Evolutionary conservation across 2,888 invertebrate species (phyloP).

Genomic region (Oegoconia quadripuncta): DNA sequence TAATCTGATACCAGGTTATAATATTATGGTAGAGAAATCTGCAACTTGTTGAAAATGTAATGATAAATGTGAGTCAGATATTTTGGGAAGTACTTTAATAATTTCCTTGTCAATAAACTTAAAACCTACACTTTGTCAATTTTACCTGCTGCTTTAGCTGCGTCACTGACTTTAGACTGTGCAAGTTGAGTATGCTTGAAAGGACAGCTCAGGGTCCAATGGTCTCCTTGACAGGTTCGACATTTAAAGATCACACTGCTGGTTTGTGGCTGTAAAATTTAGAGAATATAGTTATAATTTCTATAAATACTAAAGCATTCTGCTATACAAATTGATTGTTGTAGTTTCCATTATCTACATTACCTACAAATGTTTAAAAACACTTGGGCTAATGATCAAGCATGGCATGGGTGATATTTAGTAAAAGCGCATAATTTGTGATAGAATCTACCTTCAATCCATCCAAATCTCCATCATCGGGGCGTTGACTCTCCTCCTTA

Average conservation of each 20-base stretch:
- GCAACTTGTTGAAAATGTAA: no score
- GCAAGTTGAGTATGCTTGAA: conserved; percentile 94
- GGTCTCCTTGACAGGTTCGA: conserved; percentile 95
- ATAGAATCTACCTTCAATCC: conserved; percentile 83
- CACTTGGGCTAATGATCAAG: background rate
- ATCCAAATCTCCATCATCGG: conserved; percentile 91
- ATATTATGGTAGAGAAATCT: no score
- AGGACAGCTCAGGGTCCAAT: conserved; percentile 99
- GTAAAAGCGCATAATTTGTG: conserved; percentile 9
- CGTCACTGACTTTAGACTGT: conserved; percentile 79
- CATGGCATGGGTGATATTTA: no score
- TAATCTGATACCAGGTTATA: background rate
- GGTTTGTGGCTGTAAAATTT: conserved; percentile 63
- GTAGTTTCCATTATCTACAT: no score
- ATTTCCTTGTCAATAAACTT: no score
- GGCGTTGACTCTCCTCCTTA: conserved; percentile 92
- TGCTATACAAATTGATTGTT: no score
- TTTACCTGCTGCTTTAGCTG: conserved; percentile 57
- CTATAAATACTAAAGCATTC: background rate
- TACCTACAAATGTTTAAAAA: no score
- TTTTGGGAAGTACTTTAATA: no score
- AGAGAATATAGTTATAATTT: background rate
- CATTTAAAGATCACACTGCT: conserved; percentile 90
- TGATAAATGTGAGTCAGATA: no score
- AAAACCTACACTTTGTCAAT: no score